A percentile compares a stretch with the other conserved stretches of the same genome.
Conservation (phyloP, 2,888 invertebrate genomes). For the Ochropacha duplaris region DNA sequence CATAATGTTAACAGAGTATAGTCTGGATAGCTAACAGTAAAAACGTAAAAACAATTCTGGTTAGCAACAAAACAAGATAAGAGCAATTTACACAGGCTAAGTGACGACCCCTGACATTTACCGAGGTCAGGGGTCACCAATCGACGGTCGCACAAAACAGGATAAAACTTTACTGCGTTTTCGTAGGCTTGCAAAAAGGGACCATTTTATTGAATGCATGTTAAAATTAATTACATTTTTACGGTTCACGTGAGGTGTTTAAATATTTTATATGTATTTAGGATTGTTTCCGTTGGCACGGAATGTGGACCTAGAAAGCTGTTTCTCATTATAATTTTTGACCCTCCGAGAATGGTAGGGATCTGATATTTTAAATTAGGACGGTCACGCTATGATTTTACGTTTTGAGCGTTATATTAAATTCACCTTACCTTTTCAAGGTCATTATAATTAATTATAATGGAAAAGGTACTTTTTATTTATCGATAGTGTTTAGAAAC, state of each 20-base stretch:
- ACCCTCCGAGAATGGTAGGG: not conserved
- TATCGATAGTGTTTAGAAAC: no score
- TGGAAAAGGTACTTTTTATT: not conserved
- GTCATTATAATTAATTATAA: not conserved
- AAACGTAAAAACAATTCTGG: not conserved
- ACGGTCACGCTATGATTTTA: not conserved
- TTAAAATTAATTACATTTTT: not conserved
- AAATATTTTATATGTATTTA: not conserved
- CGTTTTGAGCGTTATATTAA: not conserved
- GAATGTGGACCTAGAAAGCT: not conserved
- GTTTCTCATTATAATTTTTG: not conserved
- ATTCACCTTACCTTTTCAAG: not conserved
- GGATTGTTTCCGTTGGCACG: not conserved
- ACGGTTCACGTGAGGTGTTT: not conserved
- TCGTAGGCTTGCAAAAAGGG: not conserved
- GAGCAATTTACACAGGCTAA: not conserved
- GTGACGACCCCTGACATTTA: slow-evolving; percentile 16
- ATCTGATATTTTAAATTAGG: not conserved
- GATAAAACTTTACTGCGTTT: not conserved
- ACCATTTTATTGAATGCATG: not conserved
- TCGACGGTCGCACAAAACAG: slow-evolving; percentile 3
- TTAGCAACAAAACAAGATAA: not conserved
- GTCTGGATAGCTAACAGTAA: not conserved
- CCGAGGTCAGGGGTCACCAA: slow-evolving; percentile 22
- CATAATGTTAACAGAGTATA: not conserved